These are phyloP conservation scores for Uria aalge DNA, from an alignment of 2,113 vertebrate genomes.

Conservation along the genomic window DNA sequence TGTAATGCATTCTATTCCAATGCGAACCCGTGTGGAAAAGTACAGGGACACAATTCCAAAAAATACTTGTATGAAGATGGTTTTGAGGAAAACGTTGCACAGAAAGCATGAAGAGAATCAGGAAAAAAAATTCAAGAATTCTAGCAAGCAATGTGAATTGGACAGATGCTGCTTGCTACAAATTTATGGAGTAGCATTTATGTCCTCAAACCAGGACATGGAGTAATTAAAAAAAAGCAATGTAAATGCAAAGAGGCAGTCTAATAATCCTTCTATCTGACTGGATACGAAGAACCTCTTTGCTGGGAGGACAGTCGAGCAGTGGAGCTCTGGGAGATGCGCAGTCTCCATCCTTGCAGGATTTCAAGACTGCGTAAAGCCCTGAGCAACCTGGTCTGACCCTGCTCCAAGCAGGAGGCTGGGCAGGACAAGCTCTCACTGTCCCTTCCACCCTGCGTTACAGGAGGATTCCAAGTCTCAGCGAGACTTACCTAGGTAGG, in stretches of 20 bases:
- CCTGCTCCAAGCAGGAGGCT: background rate
- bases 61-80: background rate
- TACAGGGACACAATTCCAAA: background rate
- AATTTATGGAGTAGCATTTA: background rate
- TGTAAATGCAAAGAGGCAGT: background rate
- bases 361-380: background rate
- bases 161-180: background rate
- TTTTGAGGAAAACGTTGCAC: background rate
- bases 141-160: background rate
- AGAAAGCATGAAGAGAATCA: background rate
- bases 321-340: background rate
- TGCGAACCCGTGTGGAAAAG: rapidly evolving
- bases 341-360: background rate
- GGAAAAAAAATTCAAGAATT: background rate
- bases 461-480: background rate
- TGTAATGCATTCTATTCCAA: background rate
- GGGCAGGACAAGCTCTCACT: background rate
- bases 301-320: background rate
- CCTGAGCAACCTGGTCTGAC: background rate
- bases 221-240: background rate
- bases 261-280: background rate
- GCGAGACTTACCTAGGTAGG: background rate
- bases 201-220: background rate
- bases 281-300: background rate
- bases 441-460: background rate